Conservation (phyloP, 2,888 invertebrate species). For the Phymatocera aterrima region DNA sequence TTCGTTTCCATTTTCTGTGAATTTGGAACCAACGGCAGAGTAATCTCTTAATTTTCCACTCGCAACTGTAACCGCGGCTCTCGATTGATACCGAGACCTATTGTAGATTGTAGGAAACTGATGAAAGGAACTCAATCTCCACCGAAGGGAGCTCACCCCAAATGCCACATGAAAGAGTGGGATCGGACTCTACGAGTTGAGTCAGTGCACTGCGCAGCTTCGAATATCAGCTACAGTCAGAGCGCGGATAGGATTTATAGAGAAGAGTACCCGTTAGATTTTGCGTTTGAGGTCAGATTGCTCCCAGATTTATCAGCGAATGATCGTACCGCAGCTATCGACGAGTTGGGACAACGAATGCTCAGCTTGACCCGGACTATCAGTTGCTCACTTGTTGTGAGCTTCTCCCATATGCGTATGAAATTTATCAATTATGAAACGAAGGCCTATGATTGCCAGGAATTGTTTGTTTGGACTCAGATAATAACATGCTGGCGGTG, state of each 20-base stretch:
- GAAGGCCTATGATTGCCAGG: too few relatives aligned
- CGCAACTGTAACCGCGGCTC: too few relatives aligned
- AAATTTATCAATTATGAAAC: too few relatives aligned
- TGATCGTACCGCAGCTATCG: not conserved
- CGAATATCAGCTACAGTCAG: not conserved
- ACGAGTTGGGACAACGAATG: not conserved
- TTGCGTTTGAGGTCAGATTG: not conserved
- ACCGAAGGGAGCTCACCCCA: too few relatives aligned
- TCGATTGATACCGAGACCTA: too few relatives aligned
- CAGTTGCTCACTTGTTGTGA: not conserved
- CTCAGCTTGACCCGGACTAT: not conserved
- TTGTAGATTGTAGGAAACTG: too few relatives aligned
- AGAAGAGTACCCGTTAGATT: not conserved
- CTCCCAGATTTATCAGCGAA: not conserved
- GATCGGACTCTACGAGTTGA: not conserved
- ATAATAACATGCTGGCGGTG: too few relatives aligned
- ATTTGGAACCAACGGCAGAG: not conserved
- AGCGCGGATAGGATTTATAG: too few relatives aligned
- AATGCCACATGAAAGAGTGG: too few relatives aligned
- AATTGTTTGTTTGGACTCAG: too few relatives aligned
- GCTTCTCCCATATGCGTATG: too few relatives aligned
- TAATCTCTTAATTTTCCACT: not conserved
- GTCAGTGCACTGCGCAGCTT: not conserved
- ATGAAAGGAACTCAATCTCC: too few relatives aligned
- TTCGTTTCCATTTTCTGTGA: constrained; percentile 37